phyloP scores from a whole-genome alignment of 2,888 invertebrate species.

The Lomographa bimaculata region DNA sequence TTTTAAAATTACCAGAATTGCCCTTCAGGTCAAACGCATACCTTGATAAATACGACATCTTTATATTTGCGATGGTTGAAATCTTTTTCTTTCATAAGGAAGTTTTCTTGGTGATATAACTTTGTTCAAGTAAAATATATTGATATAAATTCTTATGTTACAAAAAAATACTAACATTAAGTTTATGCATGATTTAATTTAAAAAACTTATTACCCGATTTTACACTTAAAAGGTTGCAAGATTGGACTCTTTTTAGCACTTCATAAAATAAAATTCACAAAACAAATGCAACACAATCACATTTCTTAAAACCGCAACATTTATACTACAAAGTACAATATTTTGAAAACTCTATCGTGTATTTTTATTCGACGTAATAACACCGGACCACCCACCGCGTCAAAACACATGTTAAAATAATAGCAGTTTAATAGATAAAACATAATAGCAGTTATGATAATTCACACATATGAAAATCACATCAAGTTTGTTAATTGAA shows the following conservation, averaged over 20 bases:
- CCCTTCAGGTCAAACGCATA: constrained; percentile 71
- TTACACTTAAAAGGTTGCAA: no score
- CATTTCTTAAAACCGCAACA: constrained; percentile 3
- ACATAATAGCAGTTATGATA: constrained; percentile 31
- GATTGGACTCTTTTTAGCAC: no score
- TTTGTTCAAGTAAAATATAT: no score
- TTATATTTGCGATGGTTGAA: constrained; percentile 33
- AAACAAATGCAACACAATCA: constrained; percentile 9
- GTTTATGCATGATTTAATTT: no score
- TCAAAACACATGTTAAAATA: constrained; percentile 35
- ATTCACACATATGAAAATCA: constrained; percentile 40
- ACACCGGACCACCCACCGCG: constrained; percentile 53
- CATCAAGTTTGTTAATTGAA: constrained; percentile 42
- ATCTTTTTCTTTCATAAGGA: no score
- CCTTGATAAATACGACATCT: constrained; percentile 53
- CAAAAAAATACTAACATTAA: no score
- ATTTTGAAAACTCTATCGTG: constrained; percentile 54
- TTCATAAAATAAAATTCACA: no score
- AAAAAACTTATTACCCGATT: no score
- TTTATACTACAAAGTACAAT: constrained; percentile 36
- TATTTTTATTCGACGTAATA: constrained; percentile 46
- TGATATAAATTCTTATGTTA: neutral
- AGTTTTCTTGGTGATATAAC: no score
- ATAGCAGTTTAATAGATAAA: constrained; percentile 27
- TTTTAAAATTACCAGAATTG: no score